Evolutionary conservation across 2,797 vertebrate genomes (phyloP).

Genomic region (Gymnoscopelus braueri): DNA sequence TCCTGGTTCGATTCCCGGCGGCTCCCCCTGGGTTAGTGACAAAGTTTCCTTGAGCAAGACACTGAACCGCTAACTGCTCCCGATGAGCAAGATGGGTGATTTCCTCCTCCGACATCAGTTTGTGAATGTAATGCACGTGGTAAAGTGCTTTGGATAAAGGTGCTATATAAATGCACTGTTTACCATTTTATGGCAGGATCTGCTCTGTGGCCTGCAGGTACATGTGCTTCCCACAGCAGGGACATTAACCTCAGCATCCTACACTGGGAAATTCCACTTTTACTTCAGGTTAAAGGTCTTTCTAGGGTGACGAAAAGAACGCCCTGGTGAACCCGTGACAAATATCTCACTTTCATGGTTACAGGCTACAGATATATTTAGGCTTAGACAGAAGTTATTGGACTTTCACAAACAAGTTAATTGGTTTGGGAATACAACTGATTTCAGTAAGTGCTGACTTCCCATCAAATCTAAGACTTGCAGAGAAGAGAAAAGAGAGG

Average conservation of each 20-base stretch:
- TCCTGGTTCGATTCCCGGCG: too few relatives aligned
- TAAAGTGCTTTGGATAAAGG: too few relatives aligned
- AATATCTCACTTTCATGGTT: constrained; percentile 39
- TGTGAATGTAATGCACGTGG: too few relatives aligned
- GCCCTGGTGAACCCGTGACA: constrained; percentile 26
- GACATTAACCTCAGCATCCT: constrained; percentile 32
- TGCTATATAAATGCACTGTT: too few relatives aligned
- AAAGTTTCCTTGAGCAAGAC: too few relatives aligned
- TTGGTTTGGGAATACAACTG: neutral
- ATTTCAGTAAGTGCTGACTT: constrained; percentile 13
- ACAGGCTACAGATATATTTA: constrained; percentile 4
- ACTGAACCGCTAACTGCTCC: too few relatives aligned
- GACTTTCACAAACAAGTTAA: neutral
- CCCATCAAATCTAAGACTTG: constrained; percentile 17
- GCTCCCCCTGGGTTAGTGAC: too few relatives aligned
- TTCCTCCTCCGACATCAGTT: too few relatives aligned
- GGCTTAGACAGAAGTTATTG: neutral
- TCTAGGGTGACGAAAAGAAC: neutral
- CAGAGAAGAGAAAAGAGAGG: constrained; percentile 20
- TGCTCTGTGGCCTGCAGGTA: neutral
- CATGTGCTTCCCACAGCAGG: constrained; percentile 8
- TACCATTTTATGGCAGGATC: neutral
- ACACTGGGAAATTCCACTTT: constrained; percentile 24
- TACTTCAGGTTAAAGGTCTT: constrained; percentile 8
- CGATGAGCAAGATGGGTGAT: too few relatives aligned